Conservation (phyloP, 2,797 vertebrate genomes). For the Melanotaenia maccullochi region DNA sequence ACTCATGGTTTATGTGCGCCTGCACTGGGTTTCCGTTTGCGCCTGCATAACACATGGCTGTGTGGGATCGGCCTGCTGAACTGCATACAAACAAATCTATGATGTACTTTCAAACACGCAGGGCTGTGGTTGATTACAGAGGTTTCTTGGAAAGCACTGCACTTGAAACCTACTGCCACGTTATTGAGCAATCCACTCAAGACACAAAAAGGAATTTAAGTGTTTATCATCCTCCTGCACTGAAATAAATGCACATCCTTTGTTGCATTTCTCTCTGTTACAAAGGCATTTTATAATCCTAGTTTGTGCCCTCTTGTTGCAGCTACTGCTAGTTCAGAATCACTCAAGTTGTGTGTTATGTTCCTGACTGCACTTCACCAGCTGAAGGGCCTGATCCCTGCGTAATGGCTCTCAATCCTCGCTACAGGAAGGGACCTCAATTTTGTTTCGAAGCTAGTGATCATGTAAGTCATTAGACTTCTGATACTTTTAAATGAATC, state of each 20-base stretch:
- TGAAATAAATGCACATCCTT: not conserved
- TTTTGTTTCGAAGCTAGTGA: slow-evolving; percentile 91
- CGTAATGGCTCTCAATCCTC: slow-evolving; percentile 87
- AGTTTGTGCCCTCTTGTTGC: not conserved
- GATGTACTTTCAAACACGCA: slow-evolving; percentile 46
- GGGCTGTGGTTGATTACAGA: slow-evolving; percentile 56
- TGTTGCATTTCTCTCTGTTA: slow-evolving; percentile 10
- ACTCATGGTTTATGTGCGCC: not conserved
- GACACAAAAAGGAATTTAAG: not conserved
- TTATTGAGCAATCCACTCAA: slow-evolving; percentile 40
- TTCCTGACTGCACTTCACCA: slow-evolving; percentile 82
- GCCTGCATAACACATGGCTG: slow-evolving; percentile 68
- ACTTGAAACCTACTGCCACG: slow-evolving; percentile 23
- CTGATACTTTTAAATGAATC: not conserved
- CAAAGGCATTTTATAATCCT: not conserved
- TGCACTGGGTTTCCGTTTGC: not conserved
- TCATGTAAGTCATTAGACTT: slow-evolving; percentile 82
- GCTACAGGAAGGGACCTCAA: slow-evolving; percentile 91
- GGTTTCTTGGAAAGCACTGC: slow-evolving; percentile 40
- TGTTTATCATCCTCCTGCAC: not conserved
- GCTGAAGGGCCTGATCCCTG: slow-evolving; percentile 93
- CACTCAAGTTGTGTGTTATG: slow-evolving; percentile 9
- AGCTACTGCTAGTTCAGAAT: not conserved
- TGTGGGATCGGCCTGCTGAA: slow-evolving; percentile 44
- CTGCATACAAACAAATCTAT: slow-evolving; percentile 65